Percentiles rank a stretch among this genome's conserved stretches.
These are phyloP conservation scores for Brevimyrus niger DNA, from an alignment of 2,113 vertebrate genomes.

Conservation along the genomic window DNA sequence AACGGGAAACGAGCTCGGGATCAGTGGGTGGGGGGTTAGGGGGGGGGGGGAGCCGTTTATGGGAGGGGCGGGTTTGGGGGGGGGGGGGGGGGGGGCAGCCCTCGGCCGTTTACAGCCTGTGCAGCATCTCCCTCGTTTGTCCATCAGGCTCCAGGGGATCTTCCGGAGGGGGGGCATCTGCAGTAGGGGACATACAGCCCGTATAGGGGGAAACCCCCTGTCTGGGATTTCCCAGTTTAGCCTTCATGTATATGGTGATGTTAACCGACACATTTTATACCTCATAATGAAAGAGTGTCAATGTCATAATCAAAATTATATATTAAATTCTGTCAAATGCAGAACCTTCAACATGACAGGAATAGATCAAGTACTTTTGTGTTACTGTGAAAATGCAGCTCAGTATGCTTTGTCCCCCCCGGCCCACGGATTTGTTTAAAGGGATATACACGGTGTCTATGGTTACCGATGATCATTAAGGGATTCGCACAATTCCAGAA, in stretches of 20 bases:
- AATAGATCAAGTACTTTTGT: background rate
- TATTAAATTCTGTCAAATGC: background rate
- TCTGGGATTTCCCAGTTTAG: background rate
- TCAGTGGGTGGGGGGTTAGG: too few species aligned
- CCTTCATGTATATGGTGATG: background rate
- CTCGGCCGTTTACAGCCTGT: background rate
- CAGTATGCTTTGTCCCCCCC: background rate
- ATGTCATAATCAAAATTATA: background rate
- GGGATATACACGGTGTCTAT: background rate
- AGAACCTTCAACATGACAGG: background rate
- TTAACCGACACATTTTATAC: background rate
- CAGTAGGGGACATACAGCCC: background rate
- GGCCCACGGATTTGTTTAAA: background rate
- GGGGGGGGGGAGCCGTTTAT: conserved; percentile 16
- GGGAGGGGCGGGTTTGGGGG: too few species aligned
- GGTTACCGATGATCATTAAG: background rate
- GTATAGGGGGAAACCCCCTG: background rate
- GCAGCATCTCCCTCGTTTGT: background rate
- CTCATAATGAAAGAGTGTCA: background rate
- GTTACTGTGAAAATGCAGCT: background rate
- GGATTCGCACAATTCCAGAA: background rate
- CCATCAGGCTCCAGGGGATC: background rate
- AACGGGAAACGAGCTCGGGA: too few species aligned
- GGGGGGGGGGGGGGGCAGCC: conserved; percentile 20
- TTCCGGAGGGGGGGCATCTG: background rate